Base-by-base conservation (phyloP, 2,888 invertebrate species). In the Lepidocyrtinus sp. region DNA sequence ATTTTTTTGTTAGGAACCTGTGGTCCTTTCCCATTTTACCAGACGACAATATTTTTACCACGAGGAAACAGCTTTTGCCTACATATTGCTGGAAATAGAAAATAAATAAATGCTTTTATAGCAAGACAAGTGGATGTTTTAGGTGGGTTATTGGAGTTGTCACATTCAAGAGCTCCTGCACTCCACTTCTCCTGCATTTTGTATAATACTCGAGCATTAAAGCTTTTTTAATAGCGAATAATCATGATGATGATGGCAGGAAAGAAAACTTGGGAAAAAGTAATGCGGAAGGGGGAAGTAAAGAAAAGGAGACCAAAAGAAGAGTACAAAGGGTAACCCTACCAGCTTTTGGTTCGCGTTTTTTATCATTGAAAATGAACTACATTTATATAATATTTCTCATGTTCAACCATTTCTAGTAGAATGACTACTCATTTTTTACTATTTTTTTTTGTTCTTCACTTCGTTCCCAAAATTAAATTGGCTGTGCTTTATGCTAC, bases 401-500 rank as follows among this genome's bases (percentile, higher is more conserved):
- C 15, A 15, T 75, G 68, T 69, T 15, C 73, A 25, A 61, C 62
- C 45, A 26, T 36, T 50, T 50, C 17, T 50, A n/a, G 12, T 12
- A 50, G n/a, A 12, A 50, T 50, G 50, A 68, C 46, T 50, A 50
- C 25, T 55, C 19, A 15, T 22, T 67, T 25, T 25, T 24, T 46
- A 17, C 64, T 65, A 17, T 26, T 26, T 69, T 46, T 46, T 27
- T 26, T 21, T 22, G 63, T 45, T 62, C 61, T 71, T 61, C 45
- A 25, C 46, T 62, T 45, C 62, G 27, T 69, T 25, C 36, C 61
- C 24, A 59, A 77, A 77, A 75, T 77, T 78, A 78, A 78, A 78
- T 78, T 78, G 78, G 72, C 78, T 78, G 65, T 59, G 74, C 65
- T 74, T 74, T 65, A 65, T 22, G 46, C 72, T 46, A 50, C 50